Evolutionary conservation across 2,797 vertebrate species (phyloP).

Genomic region (Austrolebias charrua): DNA sequence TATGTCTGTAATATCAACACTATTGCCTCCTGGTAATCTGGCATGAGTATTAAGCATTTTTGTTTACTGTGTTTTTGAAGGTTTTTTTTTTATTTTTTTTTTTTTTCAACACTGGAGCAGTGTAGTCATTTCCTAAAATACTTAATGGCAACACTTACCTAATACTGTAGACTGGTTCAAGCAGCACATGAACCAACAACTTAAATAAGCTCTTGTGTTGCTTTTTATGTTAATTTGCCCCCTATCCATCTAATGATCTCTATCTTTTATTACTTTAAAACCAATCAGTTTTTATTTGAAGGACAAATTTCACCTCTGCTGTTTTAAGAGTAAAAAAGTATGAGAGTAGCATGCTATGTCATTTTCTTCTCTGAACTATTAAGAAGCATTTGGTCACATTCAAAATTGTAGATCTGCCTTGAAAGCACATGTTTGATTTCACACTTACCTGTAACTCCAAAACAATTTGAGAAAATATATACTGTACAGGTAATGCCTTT

Average conservation of each 20-base stretch:
- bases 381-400: conserved; percentile 1
- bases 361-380: not conserved
- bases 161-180: not conserved
- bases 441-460: conserved; percentile 47
- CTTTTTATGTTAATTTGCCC: not conserved
- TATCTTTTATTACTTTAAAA: conserved; percentile 18
- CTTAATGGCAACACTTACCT: no score
- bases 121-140: no score
- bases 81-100: no score
- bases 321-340: conserved; percentile 4
- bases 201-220: not conserved
- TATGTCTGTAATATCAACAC: no score
- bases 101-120: no score
- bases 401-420: conserved; percentile 25
- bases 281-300: conserved; percentile 37
- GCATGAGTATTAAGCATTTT: no score
- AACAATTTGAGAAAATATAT: conserved; percentile 28
- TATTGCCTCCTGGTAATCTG: no score
- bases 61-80: no score
- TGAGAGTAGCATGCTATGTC: not conserved
- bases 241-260: not conserved
- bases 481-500: no score
- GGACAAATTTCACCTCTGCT: conserved; percentile 25
- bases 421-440: conserved; percentile 47
- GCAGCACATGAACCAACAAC: not conserved